These are phyloP conservation scores for Caranx ignobilis DNA, from an alignment of 2,113 vertebrate species.

Conservation along the genomic window DNA sequence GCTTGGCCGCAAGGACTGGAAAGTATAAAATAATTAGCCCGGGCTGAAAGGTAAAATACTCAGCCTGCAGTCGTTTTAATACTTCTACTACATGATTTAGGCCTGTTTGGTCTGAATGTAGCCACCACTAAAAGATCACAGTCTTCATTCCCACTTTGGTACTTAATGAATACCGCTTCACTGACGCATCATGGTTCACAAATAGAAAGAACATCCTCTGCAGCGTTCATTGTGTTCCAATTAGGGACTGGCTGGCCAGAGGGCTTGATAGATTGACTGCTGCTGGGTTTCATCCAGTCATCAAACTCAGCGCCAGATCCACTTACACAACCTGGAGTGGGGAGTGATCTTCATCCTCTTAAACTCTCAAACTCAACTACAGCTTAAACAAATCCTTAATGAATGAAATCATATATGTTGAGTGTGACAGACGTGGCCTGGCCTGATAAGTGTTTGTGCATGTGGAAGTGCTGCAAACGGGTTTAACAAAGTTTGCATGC, in stretches of 20 bases:
- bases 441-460: not conserved
- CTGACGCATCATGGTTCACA: conserved; percentile 44
- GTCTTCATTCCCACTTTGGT: conserved; percentile 26
- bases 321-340: conserved; percentile 65
- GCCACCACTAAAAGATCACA: conserved; percentile 10
- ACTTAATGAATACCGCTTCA: conserved; percentile 15
- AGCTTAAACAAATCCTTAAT: conserved; percentile 16
- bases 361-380: conserved; percentile 32
- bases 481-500: not conserved
- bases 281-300: conserved; percentile 62
- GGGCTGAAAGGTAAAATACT: not conserved
- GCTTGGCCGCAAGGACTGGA: not conserved
- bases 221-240: conserved; percentile 50
- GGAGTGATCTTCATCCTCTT: conserved; percentile 56
- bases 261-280: conserved; percentile 56
- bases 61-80: not conserved
- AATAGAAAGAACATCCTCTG: conserved; percentile 74
- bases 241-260: conserved; percentile 25
- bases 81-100: too few relatives aligned
- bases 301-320: conserved; percentile 62
- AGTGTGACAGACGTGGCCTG: not conserved
- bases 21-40: not conserved
- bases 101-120: not conserved
- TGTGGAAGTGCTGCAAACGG: not conserved
- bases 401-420: not conserved